phyloP scores from a whole-genome alignment of 1,140 invertebrate genomes.

The Wasmannia auropunctata region DNA sequence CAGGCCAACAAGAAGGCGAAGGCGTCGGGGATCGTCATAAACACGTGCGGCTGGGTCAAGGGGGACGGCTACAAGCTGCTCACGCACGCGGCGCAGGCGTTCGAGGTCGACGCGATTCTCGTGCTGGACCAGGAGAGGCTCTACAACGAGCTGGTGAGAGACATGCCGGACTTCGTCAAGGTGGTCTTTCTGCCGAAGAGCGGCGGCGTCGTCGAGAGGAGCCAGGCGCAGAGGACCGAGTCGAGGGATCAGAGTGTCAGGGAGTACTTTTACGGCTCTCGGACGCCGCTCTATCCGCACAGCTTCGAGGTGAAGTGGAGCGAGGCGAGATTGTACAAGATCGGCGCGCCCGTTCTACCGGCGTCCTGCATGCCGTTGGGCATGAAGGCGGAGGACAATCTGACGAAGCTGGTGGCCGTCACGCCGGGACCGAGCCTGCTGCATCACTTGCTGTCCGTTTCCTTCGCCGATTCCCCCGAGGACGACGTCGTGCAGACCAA shows the following conservation, averaged over 20 bases:
- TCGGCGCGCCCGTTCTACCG: conserved; percentile 96
- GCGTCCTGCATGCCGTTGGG: conserved; percentile 98
- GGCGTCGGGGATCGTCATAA: conserved; percentile 97
- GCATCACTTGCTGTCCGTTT: conserved; percentile 95
- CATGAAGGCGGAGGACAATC: conserved; percentile 96
- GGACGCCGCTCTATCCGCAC: conserved; percentile 95
- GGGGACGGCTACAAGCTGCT: conserved; percentile 93
- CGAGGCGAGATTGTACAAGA: conserved; percentile 96
- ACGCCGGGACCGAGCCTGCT: conserved; percentile 90
- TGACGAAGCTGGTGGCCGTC: conserved; percentile 95
- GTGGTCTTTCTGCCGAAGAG: conserved; percentile 98
- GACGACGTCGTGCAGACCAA: conserved; percentile 95
- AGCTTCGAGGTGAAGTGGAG: conserved; percentile 95
- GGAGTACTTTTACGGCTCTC: conserved; percentile 98
- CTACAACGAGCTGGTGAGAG: conserved; percentile 96
- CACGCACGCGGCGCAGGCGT: conserved; percentile 95
- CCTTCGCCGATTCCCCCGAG: conserved; percentile 90
- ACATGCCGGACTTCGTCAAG: conserved; percentile 97
- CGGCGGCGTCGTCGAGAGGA: conserved; percentile 97
- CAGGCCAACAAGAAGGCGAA: conserved; percentile 95
- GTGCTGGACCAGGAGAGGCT: conserved; percentile 99
- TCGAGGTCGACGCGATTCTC: conserved; percentile 97
- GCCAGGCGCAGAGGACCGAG: conserved; percentile 89
- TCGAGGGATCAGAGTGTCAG: conserved; percentile 92
- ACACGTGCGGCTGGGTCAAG: conserved; percentile 99